Conservation (phyloP, 92 coral and sea anemone species). For the Siderastrea siderea region DNA sequence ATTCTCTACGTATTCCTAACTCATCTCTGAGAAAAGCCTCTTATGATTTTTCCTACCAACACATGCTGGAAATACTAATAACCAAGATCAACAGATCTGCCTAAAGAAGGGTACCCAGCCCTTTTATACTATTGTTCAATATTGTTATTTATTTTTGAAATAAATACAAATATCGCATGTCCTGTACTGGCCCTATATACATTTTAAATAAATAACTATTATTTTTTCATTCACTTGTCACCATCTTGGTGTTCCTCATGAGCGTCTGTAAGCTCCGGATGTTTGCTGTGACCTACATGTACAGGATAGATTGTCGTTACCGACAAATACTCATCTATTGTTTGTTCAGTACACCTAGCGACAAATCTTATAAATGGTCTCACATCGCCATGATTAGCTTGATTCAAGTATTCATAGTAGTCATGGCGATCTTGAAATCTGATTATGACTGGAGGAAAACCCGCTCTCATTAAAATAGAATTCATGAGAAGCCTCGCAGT, state of each 20-base stretch:
- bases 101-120: not conserved
- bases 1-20: too few species aligned
- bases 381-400: conserved; percentile 97
- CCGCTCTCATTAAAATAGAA: conserved; percentile 98
- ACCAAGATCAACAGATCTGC: too few species aligned
- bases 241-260: conserved; percentile 53
- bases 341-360: conserved; percentile 93
- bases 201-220: not conserved
- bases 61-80: too few species aligned
- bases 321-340: conserved; percentile 93
- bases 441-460: conserved; percentile 98
- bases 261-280: conserved; percentile 85
- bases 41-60: too few species aligned
- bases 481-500: conserved; percentile 95
- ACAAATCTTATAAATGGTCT: conserved; percentile 98
- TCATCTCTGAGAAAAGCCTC: too few species aligned
- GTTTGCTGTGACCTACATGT: conserved; percentile 83
- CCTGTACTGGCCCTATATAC: not conserved
- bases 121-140: too few species aligned
- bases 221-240: not conserved
- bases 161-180: not conserved
- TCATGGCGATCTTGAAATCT: conserved; percentile 87
- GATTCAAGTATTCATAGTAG: conserved; percentile 87
- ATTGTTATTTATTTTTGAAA: not conserved
- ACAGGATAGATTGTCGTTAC: conserved; percentile 93